Base-by-base conservation (phyloP, 1,140 invertebrate genomes). In the Carcinoscorpius rotundicauda region DNA sequence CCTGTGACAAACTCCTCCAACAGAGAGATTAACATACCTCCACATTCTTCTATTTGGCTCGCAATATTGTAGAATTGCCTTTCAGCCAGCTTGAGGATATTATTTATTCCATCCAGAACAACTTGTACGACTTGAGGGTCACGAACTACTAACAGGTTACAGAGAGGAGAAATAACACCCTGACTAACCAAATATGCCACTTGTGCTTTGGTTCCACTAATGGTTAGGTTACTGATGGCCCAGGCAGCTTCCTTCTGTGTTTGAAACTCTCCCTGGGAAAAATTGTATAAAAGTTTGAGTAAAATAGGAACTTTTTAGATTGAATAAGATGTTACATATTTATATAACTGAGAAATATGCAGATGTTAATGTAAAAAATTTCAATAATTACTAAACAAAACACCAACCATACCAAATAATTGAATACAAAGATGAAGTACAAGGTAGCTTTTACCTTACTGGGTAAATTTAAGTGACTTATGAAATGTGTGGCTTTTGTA, bases 181-280 rank as follows among this genome's bases (percentile, higher is more conserved):
- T 88, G 85, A 71, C 87, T 82, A 61, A 98, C 92, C 67, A 98
- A 83, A 52, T 70, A 67, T 1, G 86, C 84, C 4, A 84, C 81
- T 80, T 99, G 96, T 63, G 94, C 87, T 73, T 86, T 86, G 69
- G 88, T 92, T 49, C 97, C 97, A 73, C 93, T 97, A 73, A 98
- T 97, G 64, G 96, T 98, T 62, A 97, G 85, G 80, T 99, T 99
- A 72, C 91, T 97, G 11, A 99, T 91, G 4, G 96, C 96, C 97
- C 97, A 99, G 0, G 95, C 94, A 10, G 96, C 96, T 81, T 98
- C 96, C 78, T 98, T 99, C 77, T 98, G 95, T 4, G 94, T 98
- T 81, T 97, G 93, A 80, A 98, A 98, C 79, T 99, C 96, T 64
- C 93, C 93, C 83, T 94, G 70, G 11, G 74, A 75, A 71, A 73